Conservation (phyloP, 1,140 invertebrate species). For the Gerris buenoi region DNA sequence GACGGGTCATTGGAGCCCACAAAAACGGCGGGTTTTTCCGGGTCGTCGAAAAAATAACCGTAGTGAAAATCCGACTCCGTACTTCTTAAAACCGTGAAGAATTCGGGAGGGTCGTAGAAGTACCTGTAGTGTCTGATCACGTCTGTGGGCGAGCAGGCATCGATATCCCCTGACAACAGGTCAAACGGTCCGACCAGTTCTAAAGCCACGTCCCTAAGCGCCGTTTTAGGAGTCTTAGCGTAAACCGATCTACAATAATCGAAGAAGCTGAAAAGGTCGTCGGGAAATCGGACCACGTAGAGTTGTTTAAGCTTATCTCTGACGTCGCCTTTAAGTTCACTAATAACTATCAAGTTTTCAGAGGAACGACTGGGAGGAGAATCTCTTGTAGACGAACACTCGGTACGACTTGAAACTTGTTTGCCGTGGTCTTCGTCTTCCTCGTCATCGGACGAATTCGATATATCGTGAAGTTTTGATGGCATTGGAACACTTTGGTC, state of each 20-base stretch:
- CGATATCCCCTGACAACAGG: constrained; percentile 52
- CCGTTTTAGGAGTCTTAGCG: constrained; percentile 39
- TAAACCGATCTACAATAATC: constrained; percentile 55
- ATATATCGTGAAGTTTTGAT: no score
- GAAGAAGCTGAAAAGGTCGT: constrained; percentile 76
- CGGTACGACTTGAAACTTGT: no score
- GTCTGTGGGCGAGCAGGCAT: constrained; percentile 23
- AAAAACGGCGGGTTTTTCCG: constrained; percentile 54
- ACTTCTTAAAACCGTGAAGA: constrained; percentile 36
- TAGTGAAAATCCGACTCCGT: constrained; percentile 29
- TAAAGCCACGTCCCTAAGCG: constrained; percentile 49
- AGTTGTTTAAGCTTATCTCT: constrained; percentile 58
- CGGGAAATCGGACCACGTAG: constrained; percentile 73
- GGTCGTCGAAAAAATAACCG: constrained; percentile 62
- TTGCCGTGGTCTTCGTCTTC: no score
- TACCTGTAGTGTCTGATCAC: constrained; percentile 60
- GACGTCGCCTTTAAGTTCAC: no score
- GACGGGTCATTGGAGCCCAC: constrained; percentile 56
- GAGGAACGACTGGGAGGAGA: no score
- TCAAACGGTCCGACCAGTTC: constrained; percentile 76
- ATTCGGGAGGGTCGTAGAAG: constrained; percentile 87
- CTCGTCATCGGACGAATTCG: no score
- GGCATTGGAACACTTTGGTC: no score
- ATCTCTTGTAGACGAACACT: no score
- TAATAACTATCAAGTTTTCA: no score